These are phyloP conservation scores for Limnothrissa miodon DNA, from an alignment of 2,113 vertebrate genomes.

Conservation along the genomic window DNA sequence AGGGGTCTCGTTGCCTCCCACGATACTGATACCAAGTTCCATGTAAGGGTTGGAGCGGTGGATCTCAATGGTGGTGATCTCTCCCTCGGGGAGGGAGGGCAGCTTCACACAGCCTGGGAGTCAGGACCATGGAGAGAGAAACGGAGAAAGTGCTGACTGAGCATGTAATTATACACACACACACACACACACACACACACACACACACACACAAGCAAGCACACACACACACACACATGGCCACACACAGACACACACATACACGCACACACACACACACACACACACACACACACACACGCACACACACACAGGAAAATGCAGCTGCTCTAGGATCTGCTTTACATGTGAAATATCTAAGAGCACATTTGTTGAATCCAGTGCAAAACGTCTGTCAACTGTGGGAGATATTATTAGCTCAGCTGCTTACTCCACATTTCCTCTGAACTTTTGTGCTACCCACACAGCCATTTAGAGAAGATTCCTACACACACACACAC, in stretches of 20 bases:
- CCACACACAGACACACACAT: background rate
- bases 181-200: background rate
- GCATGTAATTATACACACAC: background rate
- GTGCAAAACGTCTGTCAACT: background rate
- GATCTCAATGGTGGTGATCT: constrained; percentile 95
- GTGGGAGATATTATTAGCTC: background rate
- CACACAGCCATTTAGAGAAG: background rate
- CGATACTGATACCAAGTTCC: constrained; percentile 94
- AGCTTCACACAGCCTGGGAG: constrained; percentile 76
- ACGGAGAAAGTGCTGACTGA: background rate
- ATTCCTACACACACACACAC: background rate
- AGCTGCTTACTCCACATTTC: background rate
- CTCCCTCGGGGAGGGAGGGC: constrained; percentile 91
- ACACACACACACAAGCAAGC: background rate
- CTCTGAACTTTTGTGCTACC: background rate
- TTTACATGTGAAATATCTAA: background rate
- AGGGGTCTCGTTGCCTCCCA: constrained; percentile 96
- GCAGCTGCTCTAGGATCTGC: background rate
- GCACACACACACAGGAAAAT: background rate
- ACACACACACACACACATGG: background rate
- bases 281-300: constrained; percentile 14
- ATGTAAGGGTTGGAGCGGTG: constrained; percentile 93
- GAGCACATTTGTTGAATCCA: background rate
- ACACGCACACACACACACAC: background rate
- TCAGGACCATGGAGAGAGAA: constrained; percentile 17